A percentile compares a stretch with the other conserved stretches of the same genome.
Evolutionary conservation across 2,113 vertebrate species (phyloP).

Genomic region (Phaethon lepturus): DNA sequence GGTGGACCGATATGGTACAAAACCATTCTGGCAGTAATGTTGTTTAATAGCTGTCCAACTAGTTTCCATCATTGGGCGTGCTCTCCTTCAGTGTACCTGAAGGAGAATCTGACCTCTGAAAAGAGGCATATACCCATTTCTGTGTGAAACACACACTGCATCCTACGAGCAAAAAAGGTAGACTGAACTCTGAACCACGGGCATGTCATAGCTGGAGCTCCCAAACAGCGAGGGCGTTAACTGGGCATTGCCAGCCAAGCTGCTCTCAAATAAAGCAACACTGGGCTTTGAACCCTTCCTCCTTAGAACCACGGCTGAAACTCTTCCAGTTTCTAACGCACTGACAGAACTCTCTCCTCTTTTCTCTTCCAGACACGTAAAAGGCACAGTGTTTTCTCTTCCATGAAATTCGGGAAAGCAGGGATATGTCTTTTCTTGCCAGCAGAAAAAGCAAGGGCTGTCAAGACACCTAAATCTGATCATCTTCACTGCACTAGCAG

Average conservation of each 20-base stretch:
- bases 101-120: neutral
- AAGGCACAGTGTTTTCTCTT: neutral
- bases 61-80: neutral
- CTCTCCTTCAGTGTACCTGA: neutral
- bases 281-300: neutral
- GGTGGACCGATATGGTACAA: neutral
- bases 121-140: neutral
- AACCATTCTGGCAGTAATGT: neutral
- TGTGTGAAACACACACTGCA: neutral
- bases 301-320: neutral
- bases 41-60: neutral
- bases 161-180: neutral
- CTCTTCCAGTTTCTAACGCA: neutral
- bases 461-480: slow-evolving; percentile 14
- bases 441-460: neutral
- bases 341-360: neutral
- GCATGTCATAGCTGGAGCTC: neutral
- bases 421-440: slow-evolving; percentile 2
- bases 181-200: neutral
- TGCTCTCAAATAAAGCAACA: neutral
- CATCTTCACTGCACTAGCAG: neutral
- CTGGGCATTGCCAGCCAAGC: neutral
- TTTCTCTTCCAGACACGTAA: slow-evolving; percentile 6
- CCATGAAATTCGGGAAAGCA: slow-evolving; percentile 7
- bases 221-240: neutral